Conservation (phyloP, 2,888 invertebrate species). For the Volucella inanis region DNA sequence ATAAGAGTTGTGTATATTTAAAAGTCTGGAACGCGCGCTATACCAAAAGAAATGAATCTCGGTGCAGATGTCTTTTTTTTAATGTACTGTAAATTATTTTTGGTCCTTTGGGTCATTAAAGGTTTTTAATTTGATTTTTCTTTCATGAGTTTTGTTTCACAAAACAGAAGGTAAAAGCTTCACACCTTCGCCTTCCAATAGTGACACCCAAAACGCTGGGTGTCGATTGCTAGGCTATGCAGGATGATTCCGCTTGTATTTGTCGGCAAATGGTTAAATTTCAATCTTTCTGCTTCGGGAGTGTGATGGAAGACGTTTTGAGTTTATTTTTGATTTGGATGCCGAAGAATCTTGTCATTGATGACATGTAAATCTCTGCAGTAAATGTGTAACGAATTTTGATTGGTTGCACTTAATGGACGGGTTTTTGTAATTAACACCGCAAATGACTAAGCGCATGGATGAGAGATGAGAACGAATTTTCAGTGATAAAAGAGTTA, state of each 20-base stretch:
- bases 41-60: constrained; percentile 38
- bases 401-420: constrained; percentile 60
- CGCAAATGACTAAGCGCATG: constrained; percentile 32
- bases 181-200: constrained; percentile 42
- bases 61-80: constrained; percentile 66
- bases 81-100: constrained; percentile 47
- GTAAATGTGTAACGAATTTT: constrained; percentile 62
- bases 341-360: constrained; percentile 38
- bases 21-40: constrained; percentile 58
- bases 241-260: constrained; percentile 28
- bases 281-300: constrained; percentile 39
- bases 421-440: constrained; percentile 68
- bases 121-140: constrained; percentile 63
- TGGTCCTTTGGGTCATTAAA: constrained; percentile 68
- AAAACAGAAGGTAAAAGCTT: constrained; percentile 25
- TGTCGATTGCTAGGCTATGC: background rate
- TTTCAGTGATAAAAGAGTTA: background rate
- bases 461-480: background rate
- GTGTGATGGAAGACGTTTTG: constrained; percentile 8
- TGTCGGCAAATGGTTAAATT: constrained; percentile 64
- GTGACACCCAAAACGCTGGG: constrained; percentile 28
- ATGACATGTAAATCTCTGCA: constrained; percentile 68
- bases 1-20: background rate
- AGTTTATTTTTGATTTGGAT: constrained; percentile 18
- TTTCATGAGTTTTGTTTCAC: constrained; percentile 5